phyloP scores from a whole-genome alignment of 2,888 invertebrate species.

The Unio delphinus region DNA sequence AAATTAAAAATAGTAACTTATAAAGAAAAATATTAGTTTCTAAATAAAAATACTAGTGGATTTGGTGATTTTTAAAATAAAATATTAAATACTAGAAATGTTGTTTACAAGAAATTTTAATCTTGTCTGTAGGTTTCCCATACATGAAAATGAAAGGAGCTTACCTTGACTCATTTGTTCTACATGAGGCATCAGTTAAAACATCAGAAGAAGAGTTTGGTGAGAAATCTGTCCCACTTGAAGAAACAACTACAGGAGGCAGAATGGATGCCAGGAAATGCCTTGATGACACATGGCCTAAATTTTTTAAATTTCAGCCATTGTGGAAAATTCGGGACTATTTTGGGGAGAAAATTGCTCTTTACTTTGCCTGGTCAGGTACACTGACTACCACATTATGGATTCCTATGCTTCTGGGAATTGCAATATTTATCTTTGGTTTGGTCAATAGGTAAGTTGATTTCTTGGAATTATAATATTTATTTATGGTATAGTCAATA shows the following conservation, averaged over 20 bases:
- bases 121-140: conserved; percentile 60
- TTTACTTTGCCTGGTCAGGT: conserved; percentile 74
- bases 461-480: conserved; percentile 43
- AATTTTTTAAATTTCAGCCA: conserved; percentile 69
- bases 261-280: conserved; percentile 49
- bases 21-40: too few relatives aligned
- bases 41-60: too few relatives aligned
- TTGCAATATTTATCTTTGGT: conserved; percentile 71
- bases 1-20: too few relatives aligned
- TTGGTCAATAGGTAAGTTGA: conserved; percentile 63
- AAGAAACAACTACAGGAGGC: conserved; percentile 11
- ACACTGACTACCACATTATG: conserved; percentile 69
- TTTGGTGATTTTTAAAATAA: too few relatives aligned
- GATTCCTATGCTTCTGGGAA: conserved; percentile 71
- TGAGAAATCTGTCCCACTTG: conserved; percentile 13
- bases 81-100: neutral
- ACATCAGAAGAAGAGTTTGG: conserved; percentile 45
- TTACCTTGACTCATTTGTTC: conserved; percentile 68
- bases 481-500: conserved; percentile 68
- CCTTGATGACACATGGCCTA: conserved; percentile 64
- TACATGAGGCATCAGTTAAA: conserved; percentile 69
- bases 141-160: conserved; percentile 69
- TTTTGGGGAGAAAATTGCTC: conserved; percentile 73
- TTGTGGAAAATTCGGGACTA: conserved; percentile 72
- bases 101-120: neutral